Percentiles rank a stretch among this genome's conserved stretches.
phyloP scores from a whole-genome alignment of 2,888 invertebrate genomes.

The Mesorhabditis belari region DNA sequence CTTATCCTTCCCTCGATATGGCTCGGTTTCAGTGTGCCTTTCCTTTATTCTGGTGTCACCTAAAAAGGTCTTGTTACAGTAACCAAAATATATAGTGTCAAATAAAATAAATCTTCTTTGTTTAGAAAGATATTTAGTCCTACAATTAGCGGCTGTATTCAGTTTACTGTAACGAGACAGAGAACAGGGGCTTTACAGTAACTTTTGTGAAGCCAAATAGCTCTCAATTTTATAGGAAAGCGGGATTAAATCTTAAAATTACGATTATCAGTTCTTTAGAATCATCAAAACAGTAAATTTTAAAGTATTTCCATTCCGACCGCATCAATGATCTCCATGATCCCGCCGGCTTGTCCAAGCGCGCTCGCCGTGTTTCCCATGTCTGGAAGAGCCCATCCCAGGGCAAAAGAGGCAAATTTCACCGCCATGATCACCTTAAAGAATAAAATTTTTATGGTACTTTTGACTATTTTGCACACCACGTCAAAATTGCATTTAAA shows the following conservation, averaged over 20 bases:
- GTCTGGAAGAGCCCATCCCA: not conserved
- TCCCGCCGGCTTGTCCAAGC: not conserved
- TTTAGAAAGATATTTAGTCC: too few species aligned
- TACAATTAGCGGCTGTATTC: not conserved
- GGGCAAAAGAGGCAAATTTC: not conserved
- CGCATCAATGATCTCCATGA: not conserved
- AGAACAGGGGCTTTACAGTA: not conserved
- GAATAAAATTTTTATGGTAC: too few species aligned
- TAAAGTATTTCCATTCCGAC: not conserved
- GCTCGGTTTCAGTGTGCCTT: constrained; percentile 55
- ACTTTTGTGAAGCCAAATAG: too few species aligned
- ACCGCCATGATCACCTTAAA: not conserved
- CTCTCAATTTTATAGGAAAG: too few species aligned
- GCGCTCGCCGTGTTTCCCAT: not conserved
- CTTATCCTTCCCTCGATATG: constrained; percentile 64
- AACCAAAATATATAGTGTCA: too few species aligned
- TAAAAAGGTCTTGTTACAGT: too few species aligned
- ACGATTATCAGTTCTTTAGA: too few species aligned
- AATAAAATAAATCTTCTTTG: too few species aligned
- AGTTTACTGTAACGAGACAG: not conserved
- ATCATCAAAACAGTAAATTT: too few species aligned
- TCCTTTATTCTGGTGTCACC: too few species aligned
- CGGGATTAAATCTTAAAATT: not conserved
- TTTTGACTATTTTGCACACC: too few species aligned
- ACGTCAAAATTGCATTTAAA: too few species aligned